Evolutionary conservation across 1,140 invertebrate genomes (phyloP).

Genomic region (Drosophila lini): DNA sequence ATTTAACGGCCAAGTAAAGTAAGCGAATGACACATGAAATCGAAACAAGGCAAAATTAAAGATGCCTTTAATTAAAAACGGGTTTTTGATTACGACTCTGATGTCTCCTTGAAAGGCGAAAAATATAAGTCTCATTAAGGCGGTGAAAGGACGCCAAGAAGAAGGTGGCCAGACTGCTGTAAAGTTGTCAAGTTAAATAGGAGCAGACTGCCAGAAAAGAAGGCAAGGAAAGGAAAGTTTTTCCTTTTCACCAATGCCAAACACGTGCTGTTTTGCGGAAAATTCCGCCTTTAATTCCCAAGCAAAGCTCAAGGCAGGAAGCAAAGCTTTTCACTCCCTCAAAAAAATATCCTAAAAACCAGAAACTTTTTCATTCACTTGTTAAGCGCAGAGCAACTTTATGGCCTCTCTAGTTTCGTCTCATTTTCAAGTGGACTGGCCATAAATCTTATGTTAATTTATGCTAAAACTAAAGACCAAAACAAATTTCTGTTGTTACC

Average conservation of each 20-base stretch:
- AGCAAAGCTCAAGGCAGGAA: neutral
- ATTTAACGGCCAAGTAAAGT: constrained; percentile 53
- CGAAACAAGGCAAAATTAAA: constrained; percentile 39
- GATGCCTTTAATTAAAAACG: constrained; percentile 74
- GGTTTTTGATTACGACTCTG: constrained; percentile 64
- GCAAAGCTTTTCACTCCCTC: constrained; percentile 20
- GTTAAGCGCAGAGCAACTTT: constrained; percentile 56
- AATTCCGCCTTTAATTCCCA: constrained; percentile 42
- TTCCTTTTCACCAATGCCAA: constrained; percentile 42
- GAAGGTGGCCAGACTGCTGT: constrained; percentile 58
- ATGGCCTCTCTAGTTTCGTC: constrained; percentile 61
- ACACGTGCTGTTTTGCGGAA: constrained; percentile 46
- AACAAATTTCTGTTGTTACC: constrained; percentile 73
- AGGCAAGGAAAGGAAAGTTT: constrained; percentile 22
- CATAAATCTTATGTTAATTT: constrained; percentile 82
- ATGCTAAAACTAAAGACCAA: constrained; percentile 81
- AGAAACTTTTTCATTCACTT: constrained; percentile 67
- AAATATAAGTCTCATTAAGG: constrained; percentile 49
- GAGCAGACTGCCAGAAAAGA: constrained; percentile 17
- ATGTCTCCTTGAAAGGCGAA: constrained; percentile 46
- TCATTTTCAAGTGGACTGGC: constrained; percentile 72
- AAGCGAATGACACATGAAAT: constrained; percentile 27
- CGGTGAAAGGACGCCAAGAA: neutral
- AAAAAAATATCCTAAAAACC: constrained; percentile 36
- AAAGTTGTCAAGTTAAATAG: constrained; percentile 74